Base-by-base conservation (phyloP, 2,113 vertebrate genomes). In the Myxocyprinus asiaticus region DNA sequence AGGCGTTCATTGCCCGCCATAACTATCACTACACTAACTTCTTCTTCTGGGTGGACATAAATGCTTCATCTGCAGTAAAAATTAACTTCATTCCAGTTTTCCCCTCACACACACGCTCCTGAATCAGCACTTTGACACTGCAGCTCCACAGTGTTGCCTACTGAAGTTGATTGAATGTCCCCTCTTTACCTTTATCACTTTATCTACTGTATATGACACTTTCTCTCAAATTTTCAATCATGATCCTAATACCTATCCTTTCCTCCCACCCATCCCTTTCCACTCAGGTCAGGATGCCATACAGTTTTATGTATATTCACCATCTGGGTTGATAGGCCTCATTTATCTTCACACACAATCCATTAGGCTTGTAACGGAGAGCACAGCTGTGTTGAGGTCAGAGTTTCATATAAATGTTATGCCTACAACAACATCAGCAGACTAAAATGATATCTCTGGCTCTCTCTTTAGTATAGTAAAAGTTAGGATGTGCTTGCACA, bases 281-380 rank as follows among this genome's bases (percentile, higher is more conserved):
- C 11, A 44, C n/a, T 7, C 51, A 22, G 67, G 10, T 14, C 65
- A 62, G 10, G 11, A n/a, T 3, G 58, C n/a, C 48, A 42, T 64
- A 5, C 50, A 17, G 22, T 53, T 76, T 48, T 33, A 33, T 71
- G 67, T 62, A 51, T 67, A 53, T 72, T 76, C 12, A 43, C 47
- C 47, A 45, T 61, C 61, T 43, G 42, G 9, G 47, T 69, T 61
- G 22, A 58, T 44, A 78, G 15, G 47, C 42, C 48, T 78, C 56
- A 56, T 77, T 62, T 22, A 67, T 83, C 82, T 80, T 76, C 55
- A 71, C 67, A 59, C 48, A 65, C 61, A n/a, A n/a, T 43, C 70
- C 72, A 80, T 76, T 83, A 76, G 61, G 71, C 7, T 50, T 62
- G 11, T 70, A 33, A 33, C 3, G 67, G 53, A 79, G 78, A 67